Evolutionary conservation across 2,113 vertebrate genomes (phyloP).

Genomic region (Oncorhynchus kisutch): DNA sequence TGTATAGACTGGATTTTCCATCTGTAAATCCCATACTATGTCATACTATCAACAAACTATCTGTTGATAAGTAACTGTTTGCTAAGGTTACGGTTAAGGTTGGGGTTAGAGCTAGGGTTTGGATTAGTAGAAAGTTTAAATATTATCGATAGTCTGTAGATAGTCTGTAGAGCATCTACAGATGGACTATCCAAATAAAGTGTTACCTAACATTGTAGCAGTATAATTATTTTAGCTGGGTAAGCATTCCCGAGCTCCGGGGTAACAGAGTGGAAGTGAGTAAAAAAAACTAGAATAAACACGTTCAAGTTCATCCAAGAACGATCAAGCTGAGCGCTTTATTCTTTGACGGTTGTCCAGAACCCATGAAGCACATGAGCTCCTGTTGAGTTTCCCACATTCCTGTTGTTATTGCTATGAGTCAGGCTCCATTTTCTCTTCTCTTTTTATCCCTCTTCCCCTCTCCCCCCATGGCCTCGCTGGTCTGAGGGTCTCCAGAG

Average conservation of each 20-base stretch:
- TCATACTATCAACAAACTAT: too few relatives aligned
- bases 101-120: too few relatives aligned
- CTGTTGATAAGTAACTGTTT: too few relatives aligned
- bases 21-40: too few relatives aligned
- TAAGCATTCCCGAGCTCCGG: neutral
- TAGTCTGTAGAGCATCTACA: too few relatives aligned
- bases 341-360: slow-evolving; percentile 33
- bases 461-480: neutral
- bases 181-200: too few relatives aligned
- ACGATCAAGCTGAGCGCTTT: slow-evolving; percentile 5
- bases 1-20: too few relatives aligned
- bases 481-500: neutral
- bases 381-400: slow-evolving; percentile 30
- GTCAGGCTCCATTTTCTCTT: slow-evolving; percentile 1
- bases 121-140: too few relatives aligned
- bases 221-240: neutral
- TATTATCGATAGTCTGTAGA: too few relatives aligned
- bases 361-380: slow-evolving; percentile 40
- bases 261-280: neutral
- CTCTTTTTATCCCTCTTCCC: neutral
- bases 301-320: slow-evolving; percentile 31
- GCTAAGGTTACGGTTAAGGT: too few relatives aligned
- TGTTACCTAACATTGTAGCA: too few relatives aligned
- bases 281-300: slow-evolving; percentile 7
- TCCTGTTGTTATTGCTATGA: slow-evolving; percentile 41